phyloP scores from a whole-genome alignment of 2,888 invertebrate genomes.

The Ichneumoninae sp. region DNA sequence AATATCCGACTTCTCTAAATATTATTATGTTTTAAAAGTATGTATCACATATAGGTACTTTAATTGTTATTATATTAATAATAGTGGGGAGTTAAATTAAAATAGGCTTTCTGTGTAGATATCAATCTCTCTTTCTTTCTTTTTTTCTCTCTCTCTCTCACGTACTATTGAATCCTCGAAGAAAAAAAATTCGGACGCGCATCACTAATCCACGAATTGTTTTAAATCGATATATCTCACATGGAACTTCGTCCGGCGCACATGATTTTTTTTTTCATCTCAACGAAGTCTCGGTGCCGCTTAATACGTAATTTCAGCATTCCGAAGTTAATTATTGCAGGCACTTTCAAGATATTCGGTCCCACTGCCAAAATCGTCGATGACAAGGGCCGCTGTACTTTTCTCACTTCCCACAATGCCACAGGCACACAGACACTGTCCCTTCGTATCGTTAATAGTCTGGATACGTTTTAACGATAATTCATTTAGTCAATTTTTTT shows the following conservation, averaged over 20 bases:
- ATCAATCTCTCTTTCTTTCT: neutral
- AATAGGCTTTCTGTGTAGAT: conserved; percentile 66
- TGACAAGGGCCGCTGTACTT: conserved; percentile 45
- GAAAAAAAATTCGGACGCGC: neutral
- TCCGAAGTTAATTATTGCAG: conserved; percentile 57
- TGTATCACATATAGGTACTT: conserved; percentile 80
- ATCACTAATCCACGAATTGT: conserved; percentile 27
- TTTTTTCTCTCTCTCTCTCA: neutral
- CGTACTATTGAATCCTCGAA: conserved; percentile 38
- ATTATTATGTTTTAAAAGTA: conserved; percentile 77
- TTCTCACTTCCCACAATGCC: conserved; percentile 19
- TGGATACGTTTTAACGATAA: neutral
- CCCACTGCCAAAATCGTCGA: conserved; percentile 31
- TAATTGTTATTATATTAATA: conserved; percentile 76
- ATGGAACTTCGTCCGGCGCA: conserved; percentile 6
- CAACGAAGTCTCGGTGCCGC: conserved; percentile 20
- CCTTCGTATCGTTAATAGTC: neutral
- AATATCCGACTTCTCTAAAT: conserved; percentile 74
- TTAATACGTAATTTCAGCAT: conserved; percentile 40
- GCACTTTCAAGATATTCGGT: conserved; percentile 68
- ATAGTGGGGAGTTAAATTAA: conserved; percentile 78
- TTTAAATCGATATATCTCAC: conserved; percentile 26
- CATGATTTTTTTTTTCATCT: conserved; percentile 12
- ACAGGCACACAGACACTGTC: conserved; percentile 4
- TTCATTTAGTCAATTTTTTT: conserved; percentile 17